phyloP scores from a whole-genome alignment of 2,113 vertebrate genomes.

The Planiliza haematocheilus region DNA sequence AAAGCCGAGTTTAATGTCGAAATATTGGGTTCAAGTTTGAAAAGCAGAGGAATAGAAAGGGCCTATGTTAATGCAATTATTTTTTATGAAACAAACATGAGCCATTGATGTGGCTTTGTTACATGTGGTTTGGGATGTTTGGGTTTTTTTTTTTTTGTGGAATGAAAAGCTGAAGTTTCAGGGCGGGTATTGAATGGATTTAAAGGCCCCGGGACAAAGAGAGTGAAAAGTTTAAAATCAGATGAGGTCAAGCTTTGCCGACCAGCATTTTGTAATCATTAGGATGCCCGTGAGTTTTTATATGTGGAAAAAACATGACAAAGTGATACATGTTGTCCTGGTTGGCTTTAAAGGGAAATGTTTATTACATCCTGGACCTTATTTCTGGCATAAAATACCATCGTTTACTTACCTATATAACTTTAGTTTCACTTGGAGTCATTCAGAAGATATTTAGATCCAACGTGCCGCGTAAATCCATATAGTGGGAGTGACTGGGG shows the following conservation, averaged over 20 bases:
- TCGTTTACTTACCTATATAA: too few relatives aligned
- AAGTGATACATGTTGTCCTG: not conserved
- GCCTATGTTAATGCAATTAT: slow-evolving; percentile 68
- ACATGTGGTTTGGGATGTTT: slow-evolving; percentile 76
- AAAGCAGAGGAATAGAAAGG: slow-evolving; percentile 27
- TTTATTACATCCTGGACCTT: too few relatives aligned
- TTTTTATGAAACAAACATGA: slow-evolving; percentile 75
- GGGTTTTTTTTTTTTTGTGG: slow-evolving; percentile 38
- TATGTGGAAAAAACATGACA: not conserved
- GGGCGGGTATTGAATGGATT: slow-evolving; percentile 50
- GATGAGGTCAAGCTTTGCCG: slow-evolving; percentile 34
- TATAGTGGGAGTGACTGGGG: too few relatives aligned
- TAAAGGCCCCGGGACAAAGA: slow-evolving; percentile 53
- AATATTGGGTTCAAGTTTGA: slow-evolving; percentile 33
- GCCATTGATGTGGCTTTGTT: slow-evolving; percentile 73
- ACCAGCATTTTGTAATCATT: slow-evolving; percentile 13
- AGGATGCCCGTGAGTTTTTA: not conserved
- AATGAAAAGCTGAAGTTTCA: slow-evolving; percentile 54
- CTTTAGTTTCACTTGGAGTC: too few relatives aligned
- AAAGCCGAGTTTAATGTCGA: slow-evolving; percentile 41
- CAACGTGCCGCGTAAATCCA: too few relatives aligned
- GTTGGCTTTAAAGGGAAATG: too few relatives aligned
- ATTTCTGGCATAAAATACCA: too few relatives aligned
- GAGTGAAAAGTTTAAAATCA: slow-evolving; percentile 36
- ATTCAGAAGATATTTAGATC: too few relatives aligned